These are phyloP conservation scores for Himalopsyche phryganea DNA, from an alignment of 1,140 invertebrate species.

Conservation along the genomic window DNA sequence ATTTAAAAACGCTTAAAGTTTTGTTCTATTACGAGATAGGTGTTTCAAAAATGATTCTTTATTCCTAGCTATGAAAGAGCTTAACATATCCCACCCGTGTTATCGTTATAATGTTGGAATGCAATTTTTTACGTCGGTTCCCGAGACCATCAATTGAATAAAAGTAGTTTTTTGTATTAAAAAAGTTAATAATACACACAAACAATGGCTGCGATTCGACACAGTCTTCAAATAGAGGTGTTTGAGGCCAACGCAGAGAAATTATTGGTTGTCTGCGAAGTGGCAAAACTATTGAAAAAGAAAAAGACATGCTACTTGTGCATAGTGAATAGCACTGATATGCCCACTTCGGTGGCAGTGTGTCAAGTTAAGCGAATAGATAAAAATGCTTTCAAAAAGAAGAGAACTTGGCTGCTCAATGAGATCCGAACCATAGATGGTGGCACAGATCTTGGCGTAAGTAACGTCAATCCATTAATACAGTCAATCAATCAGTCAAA, in stretches of 20 bases:
- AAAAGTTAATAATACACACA: not conserved
- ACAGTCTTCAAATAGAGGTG: constrained; percentile 76
- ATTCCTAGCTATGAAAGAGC: too few species aligned
- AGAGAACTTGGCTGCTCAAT: constrained; percentile 71
- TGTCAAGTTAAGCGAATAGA: constrained; percentile 84
- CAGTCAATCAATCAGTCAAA: too few species aligned
- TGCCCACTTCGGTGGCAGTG: constrained; percentile 66
- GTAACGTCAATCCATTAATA: too few species aligned
- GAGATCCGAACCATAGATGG: constrained; percentile 80
- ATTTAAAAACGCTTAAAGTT: too few species aligned
- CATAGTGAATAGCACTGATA: constrained; percentile 68
- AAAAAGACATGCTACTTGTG: constrained; percentile 80
- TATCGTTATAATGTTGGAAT: too few species aligned
- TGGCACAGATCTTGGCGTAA: constrained; percentile 52
- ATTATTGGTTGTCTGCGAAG: constrained; percentile 75
- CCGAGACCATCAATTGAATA: too few species aligned
- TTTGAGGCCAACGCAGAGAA: constrained; percentile 77
- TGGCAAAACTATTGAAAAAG: constrained; percentile 71
- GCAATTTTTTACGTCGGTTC: too few species aligned
- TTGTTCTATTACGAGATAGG: too few species aligned
- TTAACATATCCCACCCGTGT: too few species aligned
- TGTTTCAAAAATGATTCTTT: too few species aligned
- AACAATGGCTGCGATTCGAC: constrained; percentile 61
- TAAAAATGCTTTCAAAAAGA: constrained; percentile 79
- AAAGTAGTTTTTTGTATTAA: too few species aligned